These are phyloP conservation scores for Alcedo atthis DNA, from an alignment of 2,797 vertebrate genomes.

Conservation along the genomic window DNA sequence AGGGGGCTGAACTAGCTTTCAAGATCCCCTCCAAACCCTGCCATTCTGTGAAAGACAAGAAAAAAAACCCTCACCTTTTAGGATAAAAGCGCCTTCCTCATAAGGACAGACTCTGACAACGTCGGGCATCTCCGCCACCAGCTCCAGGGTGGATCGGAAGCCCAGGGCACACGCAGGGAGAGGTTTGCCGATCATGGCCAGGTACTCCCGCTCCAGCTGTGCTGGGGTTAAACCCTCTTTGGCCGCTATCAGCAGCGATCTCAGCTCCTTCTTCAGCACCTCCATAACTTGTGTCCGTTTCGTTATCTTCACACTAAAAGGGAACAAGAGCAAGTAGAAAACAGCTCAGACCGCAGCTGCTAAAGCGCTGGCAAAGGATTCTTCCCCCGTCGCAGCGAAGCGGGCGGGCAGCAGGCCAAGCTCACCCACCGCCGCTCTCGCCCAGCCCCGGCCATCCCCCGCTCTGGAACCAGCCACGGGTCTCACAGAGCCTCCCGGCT, in stretches of 20 bases:
- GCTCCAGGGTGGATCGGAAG: conserved; percentile 85
- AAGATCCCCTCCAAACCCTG: too few species aligned
- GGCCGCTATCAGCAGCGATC: conserved; percentile 86
- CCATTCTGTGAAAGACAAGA: too few species aligned
- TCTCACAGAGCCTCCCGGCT: too few species aligned
- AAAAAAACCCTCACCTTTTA: conserved; percentile 82
- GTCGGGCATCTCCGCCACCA: conserved; percentile 88
- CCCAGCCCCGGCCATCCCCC: too few species aligned
- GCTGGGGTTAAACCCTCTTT: conserved; percentile 82
- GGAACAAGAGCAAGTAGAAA: too few species aligned
- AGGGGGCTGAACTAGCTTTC: too few species aligned
- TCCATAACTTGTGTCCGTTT: conserved; percentile 77
- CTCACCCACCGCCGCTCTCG: neutral
- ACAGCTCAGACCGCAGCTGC: fast-evolving
- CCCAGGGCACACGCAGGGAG: conserved; percentile 85
- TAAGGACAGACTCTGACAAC: conserved; percentile 77
- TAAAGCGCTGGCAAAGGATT: neutral
- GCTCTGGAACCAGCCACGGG: too few species aligned
- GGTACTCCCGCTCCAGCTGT: conserved; percentile 85
- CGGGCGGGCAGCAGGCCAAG: neutral
- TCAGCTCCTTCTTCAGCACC: conserved; percentile 87
- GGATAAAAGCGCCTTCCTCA: conserved; percentile 67
- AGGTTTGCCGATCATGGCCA: conserved; percentile 81
- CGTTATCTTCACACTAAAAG: conserved; percentile 45
- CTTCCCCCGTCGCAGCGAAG: neutral